Conservation (phyloP, 2,113 vertebrate species). For the Blennius ocellaris region DNA sequence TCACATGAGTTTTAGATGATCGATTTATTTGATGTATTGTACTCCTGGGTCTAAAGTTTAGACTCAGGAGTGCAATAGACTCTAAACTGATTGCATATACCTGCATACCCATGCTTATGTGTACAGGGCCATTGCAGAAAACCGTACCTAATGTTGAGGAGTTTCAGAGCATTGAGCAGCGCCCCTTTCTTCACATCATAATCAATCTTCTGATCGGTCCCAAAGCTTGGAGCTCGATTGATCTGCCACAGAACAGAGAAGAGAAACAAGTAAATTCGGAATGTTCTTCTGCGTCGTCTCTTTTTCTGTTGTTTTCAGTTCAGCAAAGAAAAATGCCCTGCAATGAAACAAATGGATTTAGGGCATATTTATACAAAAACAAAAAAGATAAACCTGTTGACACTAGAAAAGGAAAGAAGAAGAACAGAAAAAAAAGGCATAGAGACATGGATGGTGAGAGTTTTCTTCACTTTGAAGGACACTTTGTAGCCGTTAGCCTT, state of each 20-base stretch:
- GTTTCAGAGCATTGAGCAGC: conserved; percentile 92
- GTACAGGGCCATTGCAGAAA: background rate
- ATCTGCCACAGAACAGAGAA: conserved; percentile 85
- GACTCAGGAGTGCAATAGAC: too few relatives aligned
- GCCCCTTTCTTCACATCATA: conserved; percentile 97
- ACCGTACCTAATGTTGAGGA: conserved; percentile 94
- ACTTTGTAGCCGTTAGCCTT: conserved; percentile 55
- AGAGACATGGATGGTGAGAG: too few relatives aligned
- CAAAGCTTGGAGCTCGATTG: conserved; percentile 98
- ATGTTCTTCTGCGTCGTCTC: conserved; percentile 22
- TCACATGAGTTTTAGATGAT: conserved; percentile 27
- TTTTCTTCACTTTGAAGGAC: conserved; percentile 52
- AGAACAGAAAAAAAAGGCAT: background rate
- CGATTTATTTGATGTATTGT: conserved; percentile 44
- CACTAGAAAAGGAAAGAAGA: conserved; percentile 16
- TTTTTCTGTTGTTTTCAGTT: conserved; percentile 21
- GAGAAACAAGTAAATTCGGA: conserved; percentile 47
- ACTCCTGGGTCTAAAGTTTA: conserved; percentile 14
- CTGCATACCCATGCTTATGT: background rate
- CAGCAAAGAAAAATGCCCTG: conserved; percentile 31
- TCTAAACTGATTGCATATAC: background rate
- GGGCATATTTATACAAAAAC: conserved; percentile 32
- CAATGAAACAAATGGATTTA: conserved; percentile 53
- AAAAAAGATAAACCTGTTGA: conserved; percentile 34
- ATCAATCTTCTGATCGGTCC: conserved; percentile 99